Base-by-base conservation (phyloP, 2,888 invertebrate species). In the Drosophila quinaria region DNA sequence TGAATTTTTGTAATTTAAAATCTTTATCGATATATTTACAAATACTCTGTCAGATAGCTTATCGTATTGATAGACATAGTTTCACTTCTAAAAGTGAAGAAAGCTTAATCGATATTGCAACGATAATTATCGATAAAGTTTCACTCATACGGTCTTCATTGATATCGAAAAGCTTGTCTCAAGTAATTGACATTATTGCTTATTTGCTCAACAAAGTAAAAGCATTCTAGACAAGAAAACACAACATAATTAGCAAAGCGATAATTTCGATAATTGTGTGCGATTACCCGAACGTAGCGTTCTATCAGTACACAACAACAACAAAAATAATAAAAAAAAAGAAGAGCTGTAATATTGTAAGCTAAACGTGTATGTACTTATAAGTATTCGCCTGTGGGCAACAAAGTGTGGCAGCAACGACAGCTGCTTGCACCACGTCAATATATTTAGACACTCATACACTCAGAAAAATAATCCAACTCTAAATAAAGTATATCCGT, bases 191-290 rank as follows among this genome's bases (percentile, higher is more conserved):
- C 55, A 51, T 47, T 65, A 29, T 29, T 29, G 29, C 29, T 29
- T 29, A 41, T 47, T 58, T 37, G 37, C 22, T 35, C 25, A 47
- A 13, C 25, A 29, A 13, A 55, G 44, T 39, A 42, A 44, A 60
- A 55, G 29, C 46, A 39, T 58, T 56, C 39, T 39, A 46, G 49
- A 63, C 47, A 47, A n/a, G 66, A 65, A 54, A 63, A 63, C 29
- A 62, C 55, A 51, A 51, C 22, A 29, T 71, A 71, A 71, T 71
- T 61, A 58, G 47, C 41, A 33, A 67, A 61, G 61, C 61, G 64
- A 68, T 76, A 72, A 76, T 76, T 71, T 59, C 58, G 71, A 76
- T 71, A 76, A 76, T 76, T 76, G 50, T 61, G 59, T 29, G 67
- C 50, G 71, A 76, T 76, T 72, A 76, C 25, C 61, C 37, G 55